Evolutionary conservation across 2,888 invertebrate species (phyloP).

Genomic region (Patella ulyssiponensis): DNA sequence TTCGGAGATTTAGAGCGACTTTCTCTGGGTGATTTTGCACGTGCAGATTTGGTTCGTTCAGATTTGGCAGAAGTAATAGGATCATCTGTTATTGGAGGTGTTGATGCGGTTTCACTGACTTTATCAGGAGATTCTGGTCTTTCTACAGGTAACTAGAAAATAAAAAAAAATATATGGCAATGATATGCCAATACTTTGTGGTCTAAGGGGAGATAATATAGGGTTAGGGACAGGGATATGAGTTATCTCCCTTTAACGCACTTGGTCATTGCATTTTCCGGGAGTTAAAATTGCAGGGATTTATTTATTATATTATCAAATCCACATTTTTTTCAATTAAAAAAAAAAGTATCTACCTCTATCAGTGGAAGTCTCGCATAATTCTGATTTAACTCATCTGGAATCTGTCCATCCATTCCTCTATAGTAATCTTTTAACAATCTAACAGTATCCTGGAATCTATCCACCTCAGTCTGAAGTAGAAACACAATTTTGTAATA

Average conservation of each 20-base stretch:
- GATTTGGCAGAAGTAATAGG: constrained; percentile 47
- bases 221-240: neutral
- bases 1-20: constrained; percentile 37
- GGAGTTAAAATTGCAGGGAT: too few species aligned
- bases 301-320: too few species aligned
- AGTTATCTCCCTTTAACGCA: too few species aligned
- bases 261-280: too few species aligned
- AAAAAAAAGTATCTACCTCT: constrained; percentile 57
- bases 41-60: constrained; percentile 49
- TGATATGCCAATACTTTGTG: neutral
- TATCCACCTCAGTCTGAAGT: constrained; percentile 64
- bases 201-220: neutral
- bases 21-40: constrained; percentile 44
- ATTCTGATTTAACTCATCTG: constrained; percentile 64
- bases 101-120: constrained; percentile 44
- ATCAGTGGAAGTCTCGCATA: constrained; percentile 69
- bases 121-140: constrained; percentile 57
- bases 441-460: constrained; percentile 70
- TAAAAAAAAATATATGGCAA: constrained; percentile 10
- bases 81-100: constrained; percentile 49
- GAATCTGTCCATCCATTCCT: constrained; percentile 70
- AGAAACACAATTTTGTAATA: neutral
- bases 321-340: too few species aligned
- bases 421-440: constrained; percentile 71
- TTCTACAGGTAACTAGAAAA: constrained; percentile 53